phyloP scores from a whole-genome alignment of 2,797 vertebrate species.

The Hypotaenidia okinawae region DNA sequence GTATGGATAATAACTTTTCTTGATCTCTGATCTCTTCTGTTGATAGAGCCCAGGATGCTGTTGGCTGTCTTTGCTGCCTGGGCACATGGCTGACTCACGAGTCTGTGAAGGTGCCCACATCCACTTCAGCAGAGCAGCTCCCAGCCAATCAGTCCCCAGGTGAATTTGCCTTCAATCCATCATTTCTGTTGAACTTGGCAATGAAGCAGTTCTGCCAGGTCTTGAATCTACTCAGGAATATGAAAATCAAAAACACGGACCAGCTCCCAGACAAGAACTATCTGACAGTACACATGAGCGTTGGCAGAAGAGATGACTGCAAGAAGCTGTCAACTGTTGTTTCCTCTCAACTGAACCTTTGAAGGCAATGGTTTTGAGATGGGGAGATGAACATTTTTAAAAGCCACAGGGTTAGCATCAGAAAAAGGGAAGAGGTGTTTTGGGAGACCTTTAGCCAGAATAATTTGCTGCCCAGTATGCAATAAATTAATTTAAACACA shows the following conservation, averaged over 20 bases:
- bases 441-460: not conserved
- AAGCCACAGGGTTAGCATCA: not conserved
- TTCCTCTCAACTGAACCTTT: not conserved
- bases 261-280: not conserved
- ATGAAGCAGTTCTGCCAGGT: not conserved
- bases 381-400: not conserved
- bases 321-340: not conserved
- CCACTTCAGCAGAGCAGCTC: not conserved
- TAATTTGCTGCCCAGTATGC: not conserved
- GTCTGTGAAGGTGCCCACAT: not conserved
- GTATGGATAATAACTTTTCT: not conserved
- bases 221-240: not conserved
- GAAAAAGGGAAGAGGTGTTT: not conserved
- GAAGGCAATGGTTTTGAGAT: not conserved
- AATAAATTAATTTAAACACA: not conserved
- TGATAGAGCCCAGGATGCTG: not conserved
- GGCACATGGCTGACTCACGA: accelerated
- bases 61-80: not conserved
- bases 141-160: not conserved
- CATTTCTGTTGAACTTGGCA: not conserved
- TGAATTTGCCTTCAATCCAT: not conserved
- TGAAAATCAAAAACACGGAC: not conserved
- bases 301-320: not conserved
- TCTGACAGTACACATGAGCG: not conserved
- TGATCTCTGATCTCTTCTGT: not conserved